These are phyloP conservation scores for Perca flavescens DNA, from an alignment of 2,113 vertebrate species.

Conservation along the genomic window DNA sequence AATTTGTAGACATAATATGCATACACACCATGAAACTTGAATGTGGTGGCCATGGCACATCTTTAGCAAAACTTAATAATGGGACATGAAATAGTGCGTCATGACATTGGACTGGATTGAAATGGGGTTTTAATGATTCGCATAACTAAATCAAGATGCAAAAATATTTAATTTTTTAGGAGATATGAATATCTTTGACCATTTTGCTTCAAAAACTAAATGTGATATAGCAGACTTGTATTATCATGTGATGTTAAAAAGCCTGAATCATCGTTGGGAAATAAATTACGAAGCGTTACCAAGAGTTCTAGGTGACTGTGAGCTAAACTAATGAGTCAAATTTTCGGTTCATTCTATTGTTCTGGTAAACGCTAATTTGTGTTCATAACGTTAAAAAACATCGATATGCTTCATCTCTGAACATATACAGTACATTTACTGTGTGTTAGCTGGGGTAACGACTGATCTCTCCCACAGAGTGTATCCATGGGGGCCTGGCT, in stretches of 20 bases:
- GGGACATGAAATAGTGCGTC: not conserved
- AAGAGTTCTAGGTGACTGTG: too few relatives aligned
- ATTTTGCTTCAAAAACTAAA: not conserved
- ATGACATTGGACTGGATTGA: not conserved
- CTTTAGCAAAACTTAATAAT: not conserved
- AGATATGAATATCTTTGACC: not conserved
- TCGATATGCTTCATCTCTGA: not conserved
- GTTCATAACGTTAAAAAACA: not conserved
- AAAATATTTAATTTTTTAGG: not conserved
- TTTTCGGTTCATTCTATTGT: not conserved
- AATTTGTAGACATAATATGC: not conserved
- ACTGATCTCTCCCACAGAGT: constrained; percentile 54
- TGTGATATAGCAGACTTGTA: not conserved
- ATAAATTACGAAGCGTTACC: too few relatives aligned
- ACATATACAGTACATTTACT: not conserved
- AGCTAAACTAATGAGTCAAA: not conserved
- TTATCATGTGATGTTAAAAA: not conserved
- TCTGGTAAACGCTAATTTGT: not conserved
- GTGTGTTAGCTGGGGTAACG: constrained; percentile 10
- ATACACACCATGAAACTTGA: not conserved
- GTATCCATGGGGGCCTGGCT: constrained; percentile 48
- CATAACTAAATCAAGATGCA: not conserved
- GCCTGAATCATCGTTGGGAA: not conserved
- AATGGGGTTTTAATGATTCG: not conserved
- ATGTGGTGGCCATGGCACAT: not conserved